Evolutionary conservation across 1,140 invertebrate genomes (phyloP), one percentile per base, ranked within the genome.

Genomic region (Pseudachorutes palmiensis): DNA sequence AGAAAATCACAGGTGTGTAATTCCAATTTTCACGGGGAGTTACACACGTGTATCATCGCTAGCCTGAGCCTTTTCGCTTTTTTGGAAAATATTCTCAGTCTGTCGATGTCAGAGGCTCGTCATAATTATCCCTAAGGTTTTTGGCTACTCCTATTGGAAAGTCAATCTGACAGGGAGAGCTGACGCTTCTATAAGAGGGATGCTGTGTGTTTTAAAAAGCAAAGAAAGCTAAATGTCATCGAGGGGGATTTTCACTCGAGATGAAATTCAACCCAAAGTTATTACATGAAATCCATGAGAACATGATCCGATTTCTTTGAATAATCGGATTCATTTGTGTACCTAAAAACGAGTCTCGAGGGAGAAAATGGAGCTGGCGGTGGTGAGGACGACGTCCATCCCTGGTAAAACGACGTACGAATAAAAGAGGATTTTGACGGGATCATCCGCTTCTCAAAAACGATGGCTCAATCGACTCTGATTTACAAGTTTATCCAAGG

Each of bases 1-100:
- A 55, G 24, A 55, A 55, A 55, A 55, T 55, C 51, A 55, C 51
- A 55, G 51, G 51, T 55, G 51, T 55, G 51, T 55, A 55, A 55
- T 55, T 55, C 24, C 51, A 55, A 55, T 55, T 55, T 24, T 5
- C 51, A 16, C 51, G 51, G 24, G 9, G 3, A 55, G 51, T 9
- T 9, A 41, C 19, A 5, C 36, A 41, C 19, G 5, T 19, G 19
- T 41, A 41, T n/a, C n/a, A n/a, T n/a, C n/a, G n/a, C n/a, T n/a
- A n/a, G n/a, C n/a, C 5, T 9, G 36, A 19, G 36, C 19, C 36
- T 41, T 41, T 41, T 9, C 36, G 36, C 36, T 9, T 41, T 41
- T 41, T 41, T 9, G 19, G n/a, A n/a, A n/a, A n/a, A n/a, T n/a
- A n/a, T n/a, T n/a, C n/a, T n/a, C n/a, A n/a, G n/a, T n/a, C n/a